Percentiles rank a stretch among this genome's conserved stretches.
These are phyloP conservation scores for Poicephalus meyeri DNA, from an alignment of 2,113 vertebrate species.

Conservation along the genomic window DNA sequence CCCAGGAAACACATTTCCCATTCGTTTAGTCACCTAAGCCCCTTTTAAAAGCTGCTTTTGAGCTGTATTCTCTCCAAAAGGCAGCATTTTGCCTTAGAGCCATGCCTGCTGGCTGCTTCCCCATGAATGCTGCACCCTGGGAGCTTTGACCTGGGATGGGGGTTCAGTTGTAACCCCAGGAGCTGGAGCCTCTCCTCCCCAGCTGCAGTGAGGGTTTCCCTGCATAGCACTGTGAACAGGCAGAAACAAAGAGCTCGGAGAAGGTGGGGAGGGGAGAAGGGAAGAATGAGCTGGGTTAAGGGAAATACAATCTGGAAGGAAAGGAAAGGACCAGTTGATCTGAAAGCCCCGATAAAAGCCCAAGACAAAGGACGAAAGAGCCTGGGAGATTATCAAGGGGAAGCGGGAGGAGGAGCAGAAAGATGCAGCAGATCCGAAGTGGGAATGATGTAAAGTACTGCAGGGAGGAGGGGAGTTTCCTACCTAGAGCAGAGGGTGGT, in stretches of 20 bases:
- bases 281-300: conserved; percentile 23
- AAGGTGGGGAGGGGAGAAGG: background rate
- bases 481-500: background rate
- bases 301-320: conserved; percentile 39
- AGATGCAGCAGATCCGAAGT: background rate
- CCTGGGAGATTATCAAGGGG: conserved; percentile 17
- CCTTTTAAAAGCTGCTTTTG: background rate
- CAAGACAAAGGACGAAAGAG: conserved; percentile 15
- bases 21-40: background rate
- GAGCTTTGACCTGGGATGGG: background rate
- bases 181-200: background rate
- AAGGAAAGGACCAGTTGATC: conserved; percentile 45
- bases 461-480: conserved; percentile 41
- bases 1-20: background rate
- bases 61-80: background rate
- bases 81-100: background rate
- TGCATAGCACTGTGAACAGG: background rate
- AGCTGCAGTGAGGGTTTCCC: background rate
- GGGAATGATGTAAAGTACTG: conserved; percentile 17
- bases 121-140: background rate
- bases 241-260: background rate
- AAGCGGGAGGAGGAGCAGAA: conserved; percentile 39
- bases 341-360: conserved; percentile 38
- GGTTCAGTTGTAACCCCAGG: background rate
- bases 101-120: background rate